Evolutionary conservation across 2,797 vertebrate genomes (phyloP).

Genomic region (Pteropus rufus): DNA sequence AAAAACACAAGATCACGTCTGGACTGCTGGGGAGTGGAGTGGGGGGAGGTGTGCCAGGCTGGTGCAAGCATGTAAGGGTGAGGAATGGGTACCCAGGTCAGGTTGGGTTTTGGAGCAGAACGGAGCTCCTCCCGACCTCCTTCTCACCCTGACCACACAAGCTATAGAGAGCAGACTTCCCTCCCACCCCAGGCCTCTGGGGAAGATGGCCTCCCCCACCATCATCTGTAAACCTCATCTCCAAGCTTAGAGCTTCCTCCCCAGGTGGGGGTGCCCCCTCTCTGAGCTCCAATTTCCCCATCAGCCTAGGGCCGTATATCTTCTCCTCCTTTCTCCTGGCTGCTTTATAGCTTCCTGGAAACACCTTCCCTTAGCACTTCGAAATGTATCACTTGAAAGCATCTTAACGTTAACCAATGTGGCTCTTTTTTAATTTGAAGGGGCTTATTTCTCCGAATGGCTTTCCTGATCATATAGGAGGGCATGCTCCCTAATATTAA

Average conservation of each 20-base stretch:
- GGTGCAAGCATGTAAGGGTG: not conserved
- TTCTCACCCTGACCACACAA: conserved; percentile 45
- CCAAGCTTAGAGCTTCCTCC: conserved; percentile 72
- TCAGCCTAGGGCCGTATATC: conserved; percentile 77
- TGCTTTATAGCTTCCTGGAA: conserved; percentile 83
- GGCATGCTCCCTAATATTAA: conserved; percentile 83
- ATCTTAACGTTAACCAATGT: conserved; percentile 80
- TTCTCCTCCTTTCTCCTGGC: conserved; percentile 71
- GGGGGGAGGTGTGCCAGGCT: not conserved
- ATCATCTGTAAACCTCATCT: conserved; percentile 69
- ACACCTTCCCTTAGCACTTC: conserved; percentile 80
- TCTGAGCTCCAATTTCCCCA: conserved; percentile 79
- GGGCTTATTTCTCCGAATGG: conserved; percentile 80
- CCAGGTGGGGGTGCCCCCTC: conserved; percentile 74
- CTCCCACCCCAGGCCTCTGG: not conserved
- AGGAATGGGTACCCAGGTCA: not conserved
- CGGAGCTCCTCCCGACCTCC: not conserved
- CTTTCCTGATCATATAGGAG: conserved; percentile 81
- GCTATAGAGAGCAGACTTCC: not conserved
- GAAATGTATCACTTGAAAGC: conserved; percentile 82
- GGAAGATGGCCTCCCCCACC: conserved; percentile 26
- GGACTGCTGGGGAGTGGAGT: not conserved
- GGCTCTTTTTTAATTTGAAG: conserved; percentile 81
- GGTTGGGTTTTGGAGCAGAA: not conserved
- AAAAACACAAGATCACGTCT: not conserved